A percentile compares a stretch with the other conserved stretches of the same genome.
These are phyloP conservation scores for Penaeus vannamei DNA, from an alignment of 1,140 invertebrate species.

Conservation along the genomic window DNA sequence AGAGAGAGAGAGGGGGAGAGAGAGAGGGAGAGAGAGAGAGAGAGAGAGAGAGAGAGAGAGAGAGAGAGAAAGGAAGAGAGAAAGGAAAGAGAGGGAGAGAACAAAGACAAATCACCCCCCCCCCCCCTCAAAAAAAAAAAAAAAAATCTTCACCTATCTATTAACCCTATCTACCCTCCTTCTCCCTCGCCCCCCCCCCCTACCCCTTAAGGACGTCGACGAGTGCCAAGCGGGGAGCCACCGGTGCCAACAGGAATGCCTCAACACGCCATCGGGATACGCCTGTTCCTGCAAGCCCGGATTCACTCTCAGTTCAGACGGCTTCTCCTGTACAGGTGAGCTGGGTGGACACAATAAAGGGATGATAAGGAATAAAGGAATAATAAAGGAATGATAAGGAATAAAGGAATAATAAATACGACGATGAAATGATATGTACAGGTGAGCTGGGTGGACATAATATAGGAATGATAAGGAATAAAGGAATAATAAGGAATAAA, in stretches of 20 bases:
- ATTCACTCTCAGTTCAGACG: conserved; percentile 41
- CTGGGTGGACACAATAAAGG: conserved; percentile 5
- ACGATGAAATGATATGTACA: not conserved
- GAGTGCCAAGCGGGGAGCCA: conserved; percentile 72
- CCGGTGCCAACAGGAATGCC: conserved; percentile 73
- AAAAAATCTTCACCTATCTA: not conserved
- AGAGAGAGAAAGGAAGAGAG: too few relatives aligned
- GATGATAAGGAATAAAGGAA: not conserved
- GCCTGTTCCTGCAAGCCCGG: conserved; percentile 72
- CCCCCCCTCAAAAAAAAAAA: too few relatives aligned
- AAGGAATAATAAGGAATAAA: not conserved
- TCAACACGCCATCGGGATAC: conserved; percentile 74
- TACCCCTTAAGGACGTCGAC: conserved; percentile 70
- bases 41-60: too few relatives aligned
- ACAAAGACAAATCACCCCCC: too few relatives aligned
- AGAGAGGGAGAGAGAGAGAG: too few relatives aligned
- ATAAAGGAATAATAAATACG: not conserved
- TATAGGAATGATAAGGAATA: not conserved
- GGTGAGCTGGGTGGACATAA: not conserved
- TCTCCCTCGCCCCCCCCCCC: not conserved
- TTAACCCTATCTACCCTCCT: not conserved
- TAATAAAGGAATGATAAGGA: not conserved
- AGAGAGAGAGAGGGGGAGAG: too few relatives aligned
- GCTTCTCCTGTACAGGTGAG: conserved; percentile 51
- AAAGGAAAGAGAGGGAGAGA: too few relatives aligned